Evolutionary conservation across 2,888 invertebrate genomes (phyloP), one percentile per base, ranked within the genome.

Genomic region (Tenthredo livida): DNA sequence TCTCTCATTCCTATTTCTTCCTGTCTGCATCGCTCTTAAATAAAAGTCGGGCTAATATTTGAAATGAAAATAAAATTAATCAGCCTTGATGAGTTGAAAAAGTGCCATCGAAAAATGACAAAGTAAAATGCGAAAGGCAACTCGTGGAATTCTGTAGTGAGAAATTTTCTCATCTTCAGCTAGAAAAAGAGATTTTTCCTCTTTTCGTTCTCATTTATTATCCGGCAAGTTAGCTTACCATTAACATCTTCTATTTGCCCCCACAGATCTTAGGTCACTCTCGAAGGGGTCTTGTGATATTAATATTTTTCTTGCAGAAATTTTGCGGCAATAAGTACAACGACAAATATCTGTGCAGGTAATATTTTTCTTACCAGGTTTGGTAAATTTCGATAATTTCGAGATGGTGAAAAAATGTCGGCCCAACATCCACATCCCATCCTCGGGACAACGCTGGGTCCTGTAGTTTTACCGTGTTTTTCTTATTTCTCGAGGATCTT

Each of bases 301-400:
- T 92, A 92, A 92, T 92, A 92, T 92, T 92, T 92, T 92, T 92
- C 92, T 92, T 92, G 89, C 89, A 89, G 90, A 88, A 90, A 77
- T 47, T 84, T 50, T 65, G 61, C 88, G 88, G 88, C 88, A 86
- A 90, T 92, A 91, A 92, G 92, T 92, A 91, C 89, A 89, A 87
- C 88, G 86, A 89, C 89, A 91, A 92, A 92, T 88, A 91, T 87
- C 86, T 29, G 77, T 72, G 40, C 43, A 58, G 25, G 21, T 54
- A 29, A 77, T 50, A 77, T 54, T 47, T 47, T 29, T 50, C 70
- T 29, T n/a, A 29, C 17, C 6, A 12, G 47, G 29, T 54, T 77
- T 54, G 6, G 25, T 33, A 9, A 9, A 37, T 70, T 33, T 37
- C 9, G 21, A 21, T 25, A 7, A 61, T 12, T 61, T 25, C 12